Evolutionary conservation across 2,888 invertebrate genomes (phyloP), one percentile per base, ranked within the genome.

Genomic region (Caenorhabditis sp.): DNA sequence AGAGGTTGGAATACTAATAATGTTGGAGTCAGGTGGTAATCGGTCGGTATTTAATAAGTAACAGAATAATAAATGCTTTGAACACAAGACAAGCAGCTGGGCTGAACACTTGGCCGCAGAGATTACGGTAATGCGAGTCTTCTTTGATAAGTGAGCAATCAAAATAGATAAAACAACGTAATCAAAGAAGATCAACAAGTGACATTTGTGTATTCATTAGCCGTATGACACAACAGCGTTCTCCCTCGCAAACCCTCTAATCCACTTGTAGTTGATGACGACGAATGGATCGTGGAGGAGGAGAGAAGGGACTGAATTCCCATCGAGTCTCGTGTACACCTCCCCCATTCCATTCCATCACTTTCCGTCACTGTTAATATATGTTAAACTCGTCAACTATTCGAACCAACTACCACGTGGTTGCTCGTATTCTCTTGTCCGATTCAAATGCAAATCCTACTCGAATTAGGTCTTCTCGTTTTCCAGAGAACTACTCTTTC

Each of bases 181-280:
- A 24, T 8, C 11, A 24, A 53, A 9, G 26, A 26, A 53, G 53
- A 53, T 53, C 53, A 26, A 53, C 15, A 53, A 53, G 53, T 53
- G 53, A 53, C 53, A 18, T n/a, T n/a, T n/a, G n/a, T n/a, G n/a
- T 24, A 53, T 24, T 53, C 53, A 53, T 40, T 40, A 40, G 40
- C 22, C 53, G 13, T 53, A 18, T 47, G 47, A 47, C 47, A 47
- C n/a, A n/a, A 47, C 47, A 18, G 18, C 47, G 47, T 47, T 47
- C 47, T 9, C 18, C 47, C 3, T 3, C 53, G 22, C 18, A n/a
- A 32, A 53, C 24, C 53, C 53, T 15, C 24, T 24, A 53, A 24
- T 24, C 53, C 53, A 53, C 1, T 24, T 53, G 53, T 53, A n/a
- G n/a, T n/a, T n/a, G n/a, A n/a, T n/a, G 53, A 53, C 53, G 53